Conservation (phyloP, 2,888 invertebrate genomes). For the Carterocephalus palaemon region DNA sequence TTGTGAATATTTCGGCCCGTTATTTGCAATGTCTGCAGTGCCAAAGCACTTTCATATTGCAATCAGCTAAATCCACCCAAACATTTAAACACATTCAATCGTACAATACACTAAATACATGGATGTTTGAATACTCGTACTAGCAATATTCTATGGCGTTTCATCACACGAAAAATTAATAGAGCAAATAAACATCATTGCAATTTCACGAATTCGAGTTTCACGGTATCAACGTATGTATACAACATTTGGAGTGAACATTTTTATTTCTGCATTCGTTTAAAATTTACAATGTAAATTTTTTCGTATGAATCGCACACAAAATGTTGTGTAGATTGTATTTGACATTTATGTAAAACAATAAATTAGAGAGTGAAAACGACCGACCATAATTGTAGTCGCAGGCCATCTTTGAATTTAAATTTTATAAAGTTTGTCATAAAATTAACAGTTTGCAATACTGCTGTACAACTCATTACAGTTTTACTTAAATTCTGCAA, state of each 20-base stretch:
- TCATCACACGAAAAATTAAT: conserved; percentile 14
- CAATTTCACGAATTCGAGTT: no score
- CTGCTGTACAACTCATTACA: conserved; percentile 1
- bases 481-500: no score
- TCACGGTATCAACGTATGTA: neutral
- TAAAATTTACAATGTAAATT: neutral
- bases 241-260: neutral
- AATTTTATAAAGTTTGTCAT: no score
- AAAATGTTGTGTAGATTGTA: no score
- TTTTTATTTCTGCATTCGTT: neutral
- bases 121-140: conserved; percentile 14
- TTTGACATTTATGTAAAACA: no score
- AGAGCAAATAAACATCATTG: conserved; percentile 8
- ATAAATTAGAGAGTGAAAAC: no score
- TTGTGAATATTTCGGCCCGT: conserved; percentile 39
- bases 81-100: conserved; percentile 5
- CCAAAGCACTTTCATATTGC: conserved; percentile 6
- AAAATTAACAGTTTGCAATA: no score
- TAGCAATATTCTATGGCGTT: conserved; percentile 2
- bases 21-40: conserved; percentile 32
- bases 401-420: no score
- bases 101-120: neutral
- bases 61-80: conserved; percentile 12
- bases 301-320: no score
- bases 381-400: no score